Evolutionary conservation across 2,888 invertebrate genomes (phyloP), one percentile per base, ranked within the genome.

Genomic region (Melipona bicolor): DNA sequence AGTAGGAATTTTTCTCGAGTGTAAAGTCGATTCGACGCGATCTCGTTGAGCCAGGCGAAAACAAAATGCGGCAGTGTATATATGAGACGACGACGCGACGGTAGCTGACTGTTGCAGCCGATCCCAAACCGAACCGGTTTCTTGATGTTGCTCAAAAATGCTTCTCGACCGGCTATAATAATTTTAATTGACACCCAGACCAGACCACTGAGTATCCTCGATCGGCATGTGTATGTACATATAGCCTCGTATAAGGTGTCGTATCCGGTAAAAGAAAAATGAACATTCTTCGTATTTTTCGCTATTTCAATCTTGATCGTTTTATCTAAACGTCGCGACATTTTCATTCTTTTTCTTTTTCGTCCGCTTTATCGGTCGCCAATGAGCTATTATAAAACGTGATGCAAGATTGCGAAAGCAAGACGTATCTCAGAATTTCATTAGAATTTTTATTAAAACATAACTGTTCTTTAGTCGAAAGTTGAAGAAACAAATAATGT

Each of bases 181-280:
- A 92, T 93, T 91, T 93, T 91, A 91, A 92, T 92, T 91, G 90
- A 91, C 91, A 91, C 91, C 82, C 89, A 85, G 85, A 74, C 85
- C 88, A 87, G 88, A 88, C 87, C 90, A 87, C 89, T 75, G 88
- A 85, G 87, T 90, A 88, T 89, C 88, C 87, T 78, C 75, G 84
- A 80, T 77, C 84, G 67, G n/a, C 65, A 49, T 56, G 73, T 56
- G 77, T 64, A 77, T 64, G 59, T 69, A 71, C 32, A 32, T 54
- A 15, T 17, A 59, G 32, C 27, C 32, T 43, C 74, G 32, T 70
- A 56, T 21, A 52, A 69, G 49, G 49, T 76, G 56, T 64, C 54
- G 67, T 72, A 69, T 54, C 27, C 56, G 43, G 15, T 50, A 59
- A 67, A 81, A 67, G 65, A 75, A 82, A 81, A 82, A 82, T 61